Evolutionary conservation across 2,113 vertebrate species (phyloP), one percentile per base, ranked within the genome.

Genomic region (Cyphomyrus plagiostoma): DNA sequence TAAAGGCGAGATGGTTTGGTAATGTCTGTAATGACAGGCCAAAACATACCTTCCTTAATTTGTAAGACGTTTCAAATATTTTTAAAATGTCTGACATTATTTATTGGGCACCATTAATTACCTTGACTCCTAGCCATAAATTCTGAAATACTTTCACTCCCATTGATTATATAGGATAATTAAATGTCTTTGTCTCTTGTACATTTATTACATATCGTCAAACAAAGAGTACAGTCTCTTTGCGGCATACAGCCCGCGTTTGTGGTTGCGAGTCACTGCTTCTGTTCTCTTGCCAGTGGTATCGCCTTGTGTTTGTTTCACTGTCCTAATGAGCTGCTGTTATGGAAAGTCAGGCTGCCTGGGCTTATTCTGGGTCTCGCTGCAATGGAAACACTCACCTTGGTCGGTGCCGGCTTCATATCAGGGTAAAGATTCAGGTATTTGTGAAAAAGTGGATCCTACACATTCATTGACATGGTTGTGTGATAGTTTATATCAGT

Each of bases 131-230:
- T 21, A 83, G 21, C 42, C 80, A 46, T 83, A 45, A 83, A 83
- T 83, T 83, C 19, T 45, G 42, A 83, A 48, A 23, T 46, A 21
- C 80, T 21, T 83, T 46, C 6, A 46, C 42, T 45, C 17, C 5
- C 80, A 83, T 46, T 83, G 80, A 83, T 83, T 83, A 19, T 15
- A 83, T 23, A 45, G 80, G 42, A 83, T 83, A 83, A 83, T 83
- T 83, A 83, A 45, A 45, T 45, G 42, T 42, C 42, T 83, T 83
- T 83, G 45, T 83, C 42, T 83, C 35, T 46, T 46, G 30, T 46
- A 48, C 35, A 45, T 83, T 45, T 45, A 48, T 45, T 21, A 17
- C 80, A 19, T 83, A 46, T 83, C 39, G 3, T 26, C 58, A 26
- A 83, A 23, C 39, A 83, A 83, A 46, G 80, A 42, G 8, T 21